These are phyloP conservation scores for Ochropacha duplaris DNA, from an alignment of 2,888 invertebrate genomes.

Conservation along the genomic window DNA sequence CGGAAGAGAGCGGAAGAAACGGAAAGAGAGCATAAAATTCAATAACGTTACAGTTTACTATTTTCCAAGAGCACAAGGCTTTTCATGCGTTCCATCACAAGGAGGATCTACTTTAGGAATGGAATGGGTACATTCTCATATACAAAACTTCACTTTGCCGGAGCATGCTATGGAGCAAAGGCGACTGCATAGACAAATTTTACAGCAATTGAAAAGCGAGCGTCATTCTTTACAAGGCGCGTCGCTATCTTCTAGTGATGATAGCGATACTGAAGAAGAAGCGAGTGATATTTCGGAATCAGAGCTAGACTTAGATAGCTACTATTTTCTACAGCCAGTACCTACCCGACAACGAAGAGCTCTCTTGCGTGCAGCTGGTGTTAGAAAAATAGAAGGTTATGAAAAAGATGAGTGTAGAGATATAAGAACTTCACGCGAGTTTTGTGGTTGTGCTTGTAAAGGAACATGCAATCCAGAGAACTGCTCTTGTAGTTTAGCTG, in stretches of 20 bases:
- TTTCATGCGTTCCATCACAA: slow-evolving; percentile 95
- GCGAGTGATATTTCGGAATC: slow-evolving; percentile 91
- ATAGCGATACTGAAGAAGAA: slow-evolving; percentile 93
- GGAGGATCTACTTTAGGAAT: slow-evolving; percentile 97
- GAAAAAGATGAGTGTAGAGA: slow-evolving; percentile 98
- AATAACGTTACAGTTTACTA: slow-evolving; percentile 97
- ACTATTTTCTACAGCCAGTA: slow-evolving; percentile 95
- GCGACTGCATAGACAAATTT: slow-evolving; percentile 91
- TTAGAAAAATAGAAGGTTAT: slow-evolving; percentile 94
- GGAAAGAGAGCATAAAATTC: slow-evolving; percentile 93
- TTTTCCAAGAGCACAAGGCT: slow-evolving; percentile 96
- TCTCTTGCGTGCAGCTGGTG: slow-evolving; percentile 94
- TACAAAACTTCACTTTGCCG: slow-evolving; percentile 90
- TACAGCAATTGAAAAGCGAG: slow-evolving; percentile 88
- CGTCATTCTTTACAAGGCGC: slow-evolving; percentile 81
- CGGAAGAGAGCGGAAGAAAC: no score
- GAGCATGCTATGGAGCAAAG: slow-evolving; percentile 96
- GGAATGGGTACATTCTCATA: slow-evolving; percentile 88
- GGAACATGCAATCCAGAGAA: slow-evolving; percentile 97
- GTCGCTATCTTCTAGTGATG: slow-evolving; percentile 89
- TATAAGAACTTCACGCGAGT: slow-evolving; percentile 95
- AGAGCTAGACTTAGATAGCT: slow-evolving; percentile 94
- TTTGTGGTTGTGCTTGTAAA: slow-evolving; percentile 96
- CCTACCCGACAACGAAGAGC: slow-evolving; percentile 95
- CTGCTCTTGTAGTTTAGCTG: slow-evolving; percentile 96